These are phyloP conservation scores for Acyrthosiphon pisum DNA, from an alignment of 1,140 invertebrate genomes.

Conservation along the genomic window DNA sequence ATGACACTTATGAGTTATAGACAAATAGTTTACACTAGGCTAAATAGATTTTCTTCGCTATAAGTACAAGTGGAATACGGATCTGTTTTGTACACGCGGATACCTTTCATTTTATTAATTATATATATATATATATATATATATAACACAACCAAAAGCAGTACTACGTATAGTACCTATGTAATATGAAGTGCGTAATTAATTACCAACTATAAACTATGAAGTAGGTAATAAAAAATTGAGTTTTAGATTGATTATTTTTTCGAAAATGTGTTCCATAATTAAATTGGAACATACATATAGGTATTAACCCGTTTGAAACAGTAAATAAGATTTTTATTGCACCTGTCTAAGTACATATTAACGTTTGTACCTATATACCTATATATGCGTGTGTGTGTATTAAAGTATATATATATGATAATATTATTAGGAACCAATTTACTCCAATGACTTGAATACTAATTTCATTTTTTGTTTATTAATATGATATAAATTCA, in stretches of 20 bases:
- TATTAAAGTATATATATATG: neutral
- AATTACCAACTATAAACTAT: neutral
- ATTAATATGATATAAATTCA: neutral
- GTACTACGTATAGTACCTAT: neutral
- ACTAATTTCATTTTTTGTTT: neutral
- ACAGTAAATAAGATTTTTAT: neutral
- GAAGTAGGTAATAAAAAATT: neutral
- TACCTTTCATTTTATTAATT: slow-evolving; percentile 7
- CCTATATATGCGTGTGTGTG: too few relatives aligned
- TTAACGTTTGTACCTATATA: neutral
- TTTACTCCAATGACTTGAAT: neutral
- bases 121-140: neutral
- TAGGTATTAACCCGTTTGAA: neutral
- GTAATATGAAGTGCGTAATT: neutral
- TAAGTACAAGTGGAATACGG: neutral
- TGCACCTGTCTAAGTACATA: neutral
- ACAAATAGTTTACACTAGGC: neutral
- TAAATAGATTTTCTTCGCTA: neutral
- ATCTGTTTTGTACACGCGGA: neutral
- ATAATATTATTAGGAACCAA: neutral
- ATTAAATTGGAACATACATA: neutral
- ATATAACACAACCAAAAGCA: neutral
- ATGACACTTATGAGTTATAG: neutral
- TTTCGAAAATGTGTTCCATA: neutral
- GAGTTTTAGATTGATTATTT: slow-evolving; percentile 12